Percentiles rank a stretch among this genome's conserved stretches.
Evolutionary conservation across 2,888 invertebrate genomes (phyloP).

Genomic region (Coelinius sp.): DNA sequence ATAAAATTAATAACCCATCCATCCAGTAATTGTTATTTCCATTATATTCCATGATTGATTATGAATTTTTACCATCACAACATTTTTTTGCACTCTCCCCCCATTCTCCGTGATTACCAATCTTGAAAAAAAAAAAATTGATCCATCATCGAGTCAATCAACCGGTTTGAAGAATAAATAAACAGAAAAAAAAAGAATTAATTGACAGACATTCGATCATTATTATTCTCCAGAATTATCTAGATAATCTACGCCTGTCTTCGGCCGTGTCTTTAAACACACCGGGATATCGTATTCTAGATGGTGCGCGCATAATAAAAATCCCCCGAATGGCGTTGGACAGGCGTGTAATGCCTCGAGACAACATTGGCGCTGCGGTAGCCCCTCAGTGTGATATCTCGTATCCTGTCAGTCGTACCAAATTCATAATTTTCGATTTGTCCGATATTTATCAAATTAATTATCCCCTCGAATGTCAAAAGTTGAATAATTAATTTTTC

Average conservation of each 20-base stretch:
- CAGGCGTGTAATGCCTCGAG: slow-evolving; percentile 32
- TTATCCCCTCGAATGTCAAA: background rate
- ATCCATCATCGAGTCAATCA: background rate
- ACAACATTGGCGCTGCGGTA: slow-evolving; percentile 33
- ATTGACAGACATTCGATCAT: background rate
- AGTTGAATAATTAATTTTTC: background rate
- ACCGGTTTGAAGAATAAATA: background rate
- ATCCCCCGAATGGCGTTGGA: slow-evolving; percentile 11
- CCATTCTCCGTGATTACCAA: too few species aligned
- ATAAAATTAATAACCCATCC: too few species aligned
- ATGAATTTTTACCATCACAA: too few species aligned
- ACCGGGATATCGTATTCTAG: background rate
- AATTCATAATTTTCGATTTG: slow-evolving; percentile 27
- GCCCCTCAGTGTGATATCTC: background rate
- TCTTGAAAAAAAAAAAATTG: slow-evolving; percentile 2
- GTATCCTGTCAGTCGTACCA: background rate
- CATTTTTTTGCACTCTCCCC: too few species aligned
- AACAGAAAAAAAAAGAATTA: background rate
- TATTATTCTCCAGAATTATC: background rate
- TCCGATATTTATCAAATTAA: background rate
- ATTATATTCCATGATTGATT: too few species aligned
- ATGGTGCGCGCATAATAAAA: slow-evolving; percentile 22
- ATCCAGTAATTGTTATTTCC: too few species aligned
- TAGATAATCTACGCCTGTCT: slow-evolving; percentile 27
- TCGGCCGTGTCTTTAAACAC: slow-evolving; percentile 18